Percentiles rank a stretch among this genome's conserved stretches.
Conservation (phyloP, 2,888 invertebrate genomes). For the Pteria penguin region DNA sequence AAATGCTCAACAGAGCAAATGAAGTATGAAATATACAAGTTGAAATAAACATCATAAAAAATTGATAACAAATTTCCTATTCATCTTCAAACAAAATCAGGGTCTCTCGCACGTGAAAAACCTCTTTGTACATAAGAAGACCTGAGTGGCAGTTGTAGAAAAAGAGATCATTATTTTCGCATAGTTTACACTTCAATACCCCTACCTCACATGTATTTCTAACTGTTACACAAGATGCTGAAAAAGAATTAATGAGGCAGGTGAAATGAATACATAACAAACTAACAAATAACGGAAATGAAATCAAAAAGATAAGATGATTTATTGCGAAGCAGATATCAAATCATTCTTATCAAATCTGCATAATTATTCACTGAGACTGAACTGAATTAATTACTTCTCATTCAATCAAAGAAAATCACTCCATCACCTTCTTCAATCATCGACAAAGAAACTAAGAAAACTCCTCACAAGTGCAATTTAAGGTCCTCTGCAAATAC, state of each 20-base stretch:
- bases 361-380: no score
- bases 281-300: no score
- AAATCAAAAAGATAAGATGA: background rate
- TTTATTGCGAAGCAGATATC: background rate
- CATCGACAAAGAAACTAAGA: background rate
- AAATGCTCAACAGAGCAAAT: no score
- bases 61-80: no score
- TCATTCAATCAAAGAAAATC: background rate
- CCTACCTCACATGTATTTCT: background rate
- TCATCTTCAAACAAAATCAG: no score
- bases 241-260: constrained; percentile 1
- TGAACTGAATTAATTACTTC: background rate
- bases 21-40: no score
- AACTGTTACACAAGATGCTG: background rate
- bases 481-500: background rate
- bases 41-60: no score
- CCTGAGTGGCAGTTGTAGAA: constrained; percentile 1
- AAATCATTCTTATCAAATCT: no score
- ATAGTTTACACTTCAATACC: background rate
- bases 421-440: background rate
- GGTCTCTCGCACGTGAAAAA: no score
- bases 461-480: background rate
- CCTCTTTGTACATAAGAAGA: no score
- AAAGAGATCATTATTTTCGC: constrained; percentile 1
- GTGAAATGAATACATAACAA: no score